These are phyloP conservation scores for Rhopalosiphum nymphaeae DNA, from an alignment of 2,888 invertebrate species.

Conservation along the genomic window DNA sequence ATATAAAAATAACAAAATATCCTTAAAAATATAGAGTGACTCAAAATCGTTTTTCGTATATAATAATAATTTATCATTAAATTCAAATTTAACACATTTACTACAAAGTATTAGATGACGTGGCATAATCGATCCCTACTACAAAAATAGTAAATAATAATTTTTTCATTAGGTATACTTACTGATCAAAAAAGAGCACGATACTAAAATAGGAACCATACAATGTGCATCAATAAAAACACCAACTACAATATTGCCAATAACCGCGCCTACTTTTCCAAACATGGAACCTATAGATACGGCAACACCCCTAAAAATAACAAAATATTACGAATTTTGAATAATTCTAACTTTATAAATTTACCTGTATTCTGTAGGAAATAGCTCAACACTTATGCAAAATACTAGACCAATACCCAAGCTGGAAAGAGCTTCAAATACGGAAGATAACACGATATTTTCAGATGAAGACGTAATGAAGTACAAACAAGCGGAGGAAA, in stretches of 20 bases:
- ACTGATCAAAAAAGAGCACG: slow-evolving; percentile 51
- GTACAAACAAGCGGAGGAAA: slow-evolving; percentile 81
- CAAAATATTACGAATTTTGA: neutral
- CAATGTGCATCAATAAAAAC: slow-evolving; percentile 49
- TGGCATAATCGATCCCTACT: neutral
- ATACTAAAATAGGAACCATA: slow-evolving; percentile 48
- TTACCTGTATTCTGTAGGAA: slow-evolving; percentile 86
- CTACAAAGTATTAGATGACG: neutral
- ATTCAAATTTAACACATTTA: neutral
- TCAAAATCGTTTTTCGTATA: too few species aligned
- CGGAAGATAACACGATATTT: slow-evolving; percentile 81
- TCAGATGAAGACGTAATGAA: slow-evolving; percentile 80
- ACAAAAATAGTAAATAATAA: neutral
- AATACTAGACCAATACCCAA: slow-evolving; percentile 84
- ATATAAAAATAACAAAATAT: neutral
- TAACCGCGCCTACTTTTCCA: slow-evolving; percentile 48
- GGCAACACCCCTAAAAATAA: slow-evolving; percentile 45
- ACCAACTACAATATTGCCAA: slow-evolving; percentile 52
- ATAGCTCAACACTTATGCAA: slow-evolving; percentile 84
- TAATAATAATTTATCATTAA: neutral
- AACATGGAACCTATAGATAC: slow-evolving; percentile 48
- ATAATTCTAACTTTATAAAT: slow-evolving; percentile 44
- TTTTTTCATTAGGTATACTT: neutral
- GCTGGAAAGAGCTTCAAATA: slow-evolving; percentile 84
- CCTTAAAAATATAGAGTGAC: neutral